These are phyloP conservation scores for Dasyornis broadbenti DNA, from an alignment of 2,113 vertebrate species.

Conservation along the genomic window DNA sequence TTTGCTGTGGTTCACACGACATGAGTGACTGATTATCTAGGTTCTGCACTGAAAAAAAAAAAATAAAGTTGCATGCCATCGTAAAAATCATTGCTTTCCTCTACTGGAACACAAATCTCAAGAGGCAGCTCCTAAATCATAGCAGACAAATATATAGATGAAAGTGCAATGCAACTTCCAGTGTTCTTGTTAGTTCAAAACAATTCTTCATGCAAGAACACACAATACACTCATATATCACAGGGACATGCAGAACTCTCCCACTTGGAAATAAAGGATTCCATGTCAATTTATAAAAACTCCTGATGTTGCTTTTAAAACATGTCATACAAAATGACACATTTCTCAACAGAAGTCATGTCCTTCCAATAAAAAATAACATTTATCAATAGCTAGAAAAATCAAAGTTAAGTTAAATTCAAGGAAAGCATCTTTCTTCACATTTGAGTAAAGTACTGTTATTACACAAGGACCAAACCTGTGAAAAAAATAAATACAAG, in stretches of 20 bases:
- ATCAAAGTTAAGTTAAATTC: not conserved
- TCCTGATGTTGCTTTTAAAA: not conserved
- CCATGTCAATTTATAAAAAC: not conserved
- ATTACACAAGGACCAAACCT: not conserved
- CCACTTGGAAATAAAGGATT: not conserved
- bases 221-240: not conserved
- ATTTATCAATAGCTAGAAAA: not conserved
- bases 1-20: not conserved
- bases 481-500: not conserved
- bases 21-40: not conserved
- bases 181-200: not conserved
- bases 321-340: not conserved
- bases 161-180: not conserved
- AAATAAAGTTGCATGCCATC: not conserved
- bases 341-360: not conserved
- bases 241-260: not conserved
- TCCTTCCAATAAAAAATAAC: not conserved
- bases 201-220: not conserved
- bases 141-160: not conserved
- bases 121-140: not conserved
- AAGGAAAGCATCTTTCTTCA: not conserved
- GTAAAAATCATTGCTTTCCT: not conserved
- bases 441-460: not conserved
- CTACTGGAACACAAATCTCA: not conserved
- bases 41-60: not conserved